These are phyloP conservation scores for Aphidius gifuensis DNA, from an alignment of 1,140 invertebrate genomes.

Conservation along the genomic window DNA sequence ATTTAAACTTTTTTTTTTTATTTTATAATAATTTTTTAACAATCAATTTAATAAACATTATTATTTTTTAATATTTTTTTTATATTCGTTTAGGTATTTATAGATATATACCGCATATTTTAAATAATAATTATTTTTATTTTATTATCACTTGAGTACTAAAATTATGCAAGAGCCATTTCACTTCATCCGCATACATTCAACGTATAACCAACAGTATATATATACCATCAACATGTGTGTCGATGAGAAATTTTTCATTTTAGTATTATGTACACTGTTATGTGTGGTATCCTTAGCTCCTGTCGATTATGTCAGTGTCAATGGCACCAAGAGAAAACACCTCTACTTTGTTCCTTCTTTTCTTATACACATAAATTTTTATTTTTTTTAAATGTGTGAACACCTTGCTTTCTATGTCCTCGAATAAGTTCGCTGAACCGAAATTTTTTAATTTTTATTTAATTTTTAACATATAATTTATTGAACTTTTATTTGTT, in stretches of 20 bases:
- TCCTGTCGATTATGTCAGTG: conserved; percentile 38
- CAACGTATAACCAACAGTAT: too few relatives aligned
- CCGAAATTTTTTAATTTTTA: conserved; percentile 28
- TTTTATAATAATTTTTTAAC: conserved; percentile 24
- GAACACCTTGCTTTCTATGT: conserved; percentile 6
- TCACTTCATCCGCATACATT: not conserved
- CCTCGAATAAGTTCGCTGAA: conserved; percentile 34
- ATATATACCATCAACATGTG: too few relatives aligned
- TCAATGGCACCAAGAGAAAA: conserved; percentile 34
- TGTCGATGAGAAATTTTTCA: not conserved
- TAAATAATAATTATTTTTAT: not conserved
- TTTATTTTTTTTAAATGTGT: not conserved
- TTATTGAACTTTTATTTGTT: not conserved
- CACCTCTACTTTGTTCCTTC: conserved; percentile 6
- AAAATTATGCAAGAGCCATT: conserved; percentile 7
- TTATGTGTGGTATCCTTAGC: not conserved
- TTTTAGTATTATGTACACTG: not conserved
- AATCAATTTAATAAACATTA: not conserved
- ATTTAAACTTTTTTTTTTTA: conserved; percentile 13
- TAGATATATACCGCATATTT: not conserved
- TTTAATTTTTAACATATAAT: conserved; percentile 10
- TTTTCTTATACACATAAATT: too few relatives aligned
- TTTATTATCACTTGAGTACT: not conserved
- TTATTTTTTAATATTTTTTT: not conserved
- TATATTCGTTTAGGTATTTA: not conserved